Evolutionary conservation across 2,797 vertebrate species (phyloP).

Genomic region (Chaenodraco wilsoni): DNA sequence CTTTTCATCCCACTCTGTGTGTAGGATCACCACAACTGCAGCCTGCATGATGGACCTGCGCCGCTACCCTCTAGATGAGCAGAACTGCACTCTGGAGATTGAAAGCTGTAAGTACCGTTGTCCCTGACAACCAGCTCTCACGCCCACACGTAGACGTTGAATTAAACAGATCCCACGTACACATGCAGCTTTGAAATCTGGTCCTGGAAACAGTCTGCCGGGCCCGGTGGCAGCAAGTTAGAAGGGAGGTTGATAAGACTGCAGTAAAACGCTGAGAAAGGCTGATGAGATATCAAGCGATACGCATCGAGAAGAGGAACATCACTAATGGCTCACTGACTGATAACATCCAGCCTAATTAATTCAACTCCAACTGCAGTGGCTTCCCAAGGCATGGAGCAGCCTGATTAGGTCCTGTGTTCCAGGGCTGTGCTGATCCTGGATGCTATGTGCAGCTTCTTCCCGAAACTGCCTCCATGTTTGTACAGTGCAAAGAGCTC

Average conservation of each 20-base stretch:
- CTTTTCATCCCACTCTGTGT: constrained; percentile 62
- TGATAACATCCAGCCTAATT: constrained; percentile 83
- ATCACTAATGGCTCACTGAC: constrained; percentile 79
- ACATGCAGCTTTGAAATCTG: constrained; percentile 42
- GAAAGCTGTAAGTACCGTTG: constrained; percentile 94
- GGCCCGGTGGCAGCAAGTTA: constrained; percentile 54
- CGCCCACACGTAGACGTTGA: constrained; percentile 60
- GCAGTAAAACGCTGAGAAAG: constrained; percentile 77
- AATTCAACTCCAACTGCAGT: constrained; percentile 77
- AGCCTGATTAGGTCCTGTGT: constrained; percentile 77
- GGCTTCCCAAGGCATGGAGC: constrained; percentile 69
- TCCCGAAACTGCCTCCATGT: constrained; percentile 60
- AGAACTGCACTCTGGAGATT: constrained; percentile 97
- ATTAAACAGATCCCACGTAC: constrained; percentile 61
- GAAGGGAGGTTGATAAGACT: constrained; percentile 62
- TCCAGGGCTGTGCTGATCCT: constrained; percentile 65
- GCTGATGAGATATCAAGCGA: constrained; percentile 77
- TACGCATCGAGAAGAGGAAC: constrained; percentile 75
- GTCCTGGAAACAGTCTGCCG: constrained; percentile 37
- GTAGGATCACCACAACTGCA: constrained; percentile 96
- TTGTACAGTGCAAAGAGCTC: constrained; percentile 65
- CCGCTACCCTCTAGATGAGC: constrained; percentile 94
- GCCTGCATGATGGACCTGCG: constrained; percentile 99
- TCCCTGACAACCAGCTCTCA: constrained; percentile 70
- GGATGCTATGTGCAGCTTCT: constrained; percentile 56